A percentile compares a stretch with the other conserved stretches of the same genome.
phyloP scores from a whole-genome alignment of 2,888 invertebrate genomes.

The Euphydryas editha region DNA sequence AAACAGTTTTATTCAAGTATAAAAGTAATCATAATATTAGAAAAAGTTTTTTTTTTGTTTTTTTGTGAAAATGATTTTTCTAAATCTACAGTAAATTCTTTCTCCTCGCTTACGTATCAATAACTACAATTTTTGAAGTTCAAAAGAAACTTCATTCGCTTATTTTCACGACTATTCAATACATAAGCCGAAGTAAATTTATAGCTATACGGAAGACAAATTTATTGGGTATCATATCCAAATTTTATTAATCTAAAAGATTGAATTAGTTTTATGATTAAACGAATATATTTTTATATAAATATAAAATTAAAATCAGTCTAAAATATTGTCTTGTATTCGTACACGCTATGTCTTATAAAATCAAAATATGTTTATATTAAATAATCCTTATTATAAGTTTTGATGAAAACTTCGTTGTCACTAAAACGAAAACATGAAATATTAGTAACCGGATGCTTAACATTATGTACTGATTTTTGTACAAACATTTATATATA shows the following conservation, averaged over 20 bases:
- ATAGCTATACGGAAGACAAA: conserved; percentile 80
- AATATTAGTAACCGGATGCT: background rate
- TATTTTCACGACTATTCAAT: conserved; percentile 28
- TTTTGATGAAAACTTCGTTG: conserved; percentile 17
- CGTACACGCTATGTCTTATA: background rate
- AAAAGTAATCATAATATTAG: conserved; percentile 15
- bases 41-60: conserved; percentile 32
- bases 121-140: conserved; percentile 56
- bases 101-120: conserved; percentile 53
- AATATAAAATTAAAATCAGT: conserved; percentile 13
- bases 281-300: conserved; percentile 18
- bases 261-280: conserved; percentile 22
- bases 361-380: background rate
- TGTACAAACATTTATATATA: conserved; percentile 31
- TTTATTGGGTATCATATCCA: conserved; percentile 63
- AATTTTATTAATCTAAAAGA: conserved; percentile 53
- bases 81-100: conserved; percentile 74
- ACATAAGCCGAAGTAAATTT: conserved; percentile 70
- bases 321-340: conserved; percentile 15
- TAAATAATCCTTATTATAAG: background rate
- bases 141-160: conserved; percentile 64
- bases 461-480: conserved; percentile 12
- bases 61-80: conserved; percentile 39
- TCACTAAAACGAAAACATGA: background rate
- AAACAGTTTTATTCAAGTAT: background rate